Evolutionary conservation across 2,888 invertebrate species (phyloP).

Genomic region (Pterostichus niger): DNA sequence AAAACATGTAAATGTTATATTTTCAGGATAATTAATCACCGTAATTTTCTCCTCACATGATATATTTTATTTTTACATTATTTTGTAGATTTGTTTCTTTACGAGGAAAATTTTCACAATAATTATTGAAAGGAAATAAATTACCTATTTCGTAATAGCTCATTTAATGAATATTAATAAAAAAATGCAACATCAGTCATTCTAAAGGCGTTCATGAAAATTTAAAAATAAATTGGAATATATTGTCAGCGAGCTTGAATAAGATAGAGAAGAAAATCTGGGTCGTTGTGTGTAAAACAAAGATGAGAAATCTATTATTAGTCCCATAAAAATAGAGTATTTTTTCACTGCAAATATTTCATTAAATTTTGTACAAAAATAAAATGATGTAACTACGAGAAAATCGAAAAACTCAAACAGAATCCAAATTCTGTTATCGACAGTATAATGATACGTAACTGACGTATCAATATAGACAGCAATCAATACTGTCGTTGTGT

Average conservation of each 20-base stretch:
- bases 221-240: slow-evolving; percentile 63
- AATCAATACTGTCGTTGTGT: slow-evolving; percentile 69
- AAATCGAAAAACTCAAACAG: background rate
- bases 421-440: background rate
- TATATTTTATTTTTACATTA: no score
- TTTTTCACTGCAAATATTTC: slow-evolving; percentile 62
- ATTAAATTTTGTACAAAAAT: slow-evolving; percentile 56
- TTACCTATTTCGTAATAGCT: background rate
- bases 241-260: slow-evolving; percentile 27
- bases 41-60: no score
- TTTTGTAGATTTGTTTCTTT: no score
- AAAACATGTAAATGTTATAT: no score
- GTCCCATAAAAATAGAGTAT: slow-evolving; percentile 59
- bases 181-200: slow-evolving; percentile 49
- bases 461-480: slow-evolving; percentile 30
- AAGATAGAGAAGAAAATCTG: slow-evolving; percentile 49
- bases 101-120: background rate
- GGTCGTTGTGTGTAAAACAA: slow-evolving; percentile 58
- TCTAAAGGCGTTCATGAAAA: background rate
- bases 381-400: slow-evolving; percentile 54
- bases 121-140: slow-evolving; percentile 34
- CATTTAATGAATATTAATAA: background rate
- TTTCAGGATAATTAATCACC: no score
- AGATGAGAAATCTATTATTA: slow-evolving; percentile 64
- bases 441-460: slow-evolving; percentile 26